Evolutionary conservation across 2,113 vertebrate species (phyloP), one percentile per base, ranked within the genome.

Genomic region (Silurus asotus): DNA sequence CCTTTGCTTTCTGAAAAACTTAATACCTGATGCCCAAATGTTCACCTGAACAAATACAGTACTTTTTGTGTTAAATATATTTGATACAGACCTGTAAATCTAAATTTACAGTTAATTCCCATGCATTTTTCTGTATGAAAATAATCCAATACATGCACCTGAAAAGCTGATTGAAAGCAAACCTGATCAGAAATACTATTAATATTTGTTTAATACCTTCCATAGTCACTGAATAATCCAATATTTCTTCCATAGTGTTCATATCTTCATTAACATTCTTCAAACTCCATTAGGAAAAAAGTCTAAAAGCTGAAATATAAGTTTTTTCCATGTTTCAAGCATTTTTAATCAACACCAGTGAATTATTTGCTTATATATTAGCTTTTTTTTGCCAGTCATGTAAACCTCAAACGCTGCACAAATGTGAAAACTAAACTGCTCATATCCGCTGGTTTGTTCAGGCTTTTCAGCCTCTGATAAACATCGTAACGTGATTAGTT

Each of bases 401-500:
- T 82, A 78, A 37, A 85, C 48, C 78, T 85, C 78, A 48, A 77
- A 76, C 59, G 17, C 67, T 62, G 56, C 23, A 76, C 23, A 82
- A 74, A 69, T 81, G 58, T 82, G 69, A 61, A 82, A 61, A 19
- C 53, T 78, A 80, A n/a, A 49, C 75, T 23, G 64, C 75, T 25
- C 86, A 83, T 45, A 78, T 85, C 70, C 61, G 51, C 78, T 49
- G 55, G 78, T 48, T 88, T 82, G 74, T 81, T 86, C 58, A 4
- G 8, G 20, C 51, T 56, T n/a, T 15, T 64, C 70, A 62, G 70
- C 23, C 25, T 8, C 25, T 23, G 28, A 45, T 56, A 67, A 67
- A 67, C 53, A 53, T 72, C 76, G 85, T 74, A 79, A 59, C 15
- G 58, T 23, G 62, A 86, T 83, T 82, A 70, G 56, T 79, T 84